Percentiles rank a stretch among this genome's conserved stretches.
Evolutionary conservation across 2,888 invertebrate genomes (phyloP).

Genomic region (Unio delphinus): DNA sequence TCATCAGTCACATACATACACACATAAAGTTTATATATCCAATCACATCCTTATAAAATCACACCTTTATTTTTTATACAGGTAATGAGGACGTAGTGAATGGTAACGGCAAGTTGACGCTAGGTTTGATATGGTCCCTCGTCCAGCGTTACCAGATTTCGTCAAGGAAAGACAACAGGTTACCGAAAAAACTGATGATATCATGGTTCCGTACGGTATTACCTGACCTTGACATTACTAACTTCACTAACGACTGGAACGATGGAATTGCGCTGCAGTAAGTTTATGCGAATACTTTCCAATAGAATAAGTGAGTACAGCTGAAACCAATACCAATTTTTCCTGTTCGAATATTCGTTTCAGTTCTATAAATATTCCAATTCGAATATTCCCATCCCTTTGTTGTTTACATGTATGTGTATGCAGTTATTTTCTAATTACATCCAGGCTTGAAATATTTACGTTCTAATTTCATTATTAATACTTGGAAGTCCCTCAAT

Average conservation of each 20-base stretch:
- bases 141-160: conserved; percentile 99
- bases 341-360: no score
- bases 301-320: no score
- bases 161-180: conserved; percentile 91
- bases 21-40: not conserved
- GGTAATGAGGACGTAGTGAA: conserved; percentile 98
- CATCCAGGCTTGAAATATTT: no score
- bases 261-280: conserved; percentile 89
- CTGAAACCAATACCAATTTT: no score
- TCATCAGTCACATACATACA: no score
- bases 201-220: conserved; percentile 85
- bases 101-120: conserved; percentile 95
- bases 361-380: no score
- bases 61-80: conserved; percentile 68
- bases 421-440: no score
- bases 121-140: conserved; percentile 98
- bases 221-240: conserved; percentile 75
- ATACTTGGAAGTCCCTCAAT: no score
- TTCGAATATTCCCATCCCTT: no score
- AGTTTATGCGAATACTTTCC: conserved; percentile 18
- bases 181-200: conserved; percentile 96
- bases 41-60: not conserved
- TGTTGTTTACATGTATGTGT: no score
- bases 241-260: conserved; percentile 98
- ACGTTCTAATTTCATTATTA: no score